A percentile compares a stretch with the other conserved stretches of the same genome.
These are phyloP conservation scores for Camponotus vicinus DNA, from an alignment of 1,140 invertebrate genomes.

Conservation along the genomic window DNA sequence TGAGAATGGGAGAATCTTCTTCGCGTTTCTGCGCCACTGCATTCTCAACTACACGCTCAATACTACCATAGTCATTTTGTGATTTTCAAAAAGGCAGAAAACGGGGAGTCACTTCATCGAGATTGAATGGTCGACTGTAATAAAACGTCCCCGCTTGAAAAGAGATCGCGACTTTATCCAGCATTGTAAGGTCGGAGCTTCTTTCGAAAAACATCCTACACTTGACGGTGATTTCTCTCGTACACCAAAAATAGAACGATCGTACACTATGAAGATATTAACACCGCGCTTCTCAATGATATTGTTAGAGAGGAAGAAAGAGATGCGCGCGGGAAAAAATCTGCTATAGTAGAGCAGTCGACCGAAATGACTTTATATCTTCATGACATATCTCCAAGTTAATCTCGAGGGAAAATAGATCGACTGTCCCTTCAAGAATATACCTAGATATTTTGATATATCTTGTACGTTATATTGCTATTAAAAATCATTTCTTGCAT, in stretches of 20 bases:
- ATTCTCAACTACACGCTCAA: slow-evolving; percentile 17
- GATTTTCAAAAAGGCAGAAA: slow-evolving; percentile 51
- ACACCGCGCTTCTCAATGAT: slow-evolving; percentile 35
- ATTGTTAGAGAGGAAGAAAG: slow-evolving; percentile 51
- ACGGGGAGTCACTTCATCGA: slow-evolving; percentile 50
- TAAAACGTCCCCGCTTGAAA: slow-evolving; percentile 67
- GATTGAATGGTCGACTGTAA: slow-evolving; percentile 65
- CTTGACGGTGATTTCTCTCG: slow-evolving; percentile 54
- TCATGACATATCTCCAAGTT: slow-evolving; percentile 51
- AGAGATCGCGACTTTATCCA: slow-evolving; percentile 51
- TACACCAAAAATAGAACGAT: slow-evolving; percentile 54
- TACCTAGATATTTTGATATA: not conserved
- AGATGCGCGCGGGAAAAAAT: slow-evolving; percentile 54
- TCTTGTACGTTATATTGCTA: not conserved
- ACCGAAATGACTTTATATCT: slow-evolving; percentile 66
- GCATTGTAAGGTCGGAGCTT: slow-evolving; percentile 45
- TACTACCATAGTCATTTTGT: slow-evolving; percentile 23
- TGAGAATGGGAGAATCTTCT: not conserved
- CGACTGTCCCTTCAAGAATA: slow-evolving; percentile 15
- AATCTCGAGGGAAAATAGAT: slow-evolving; percentile 53
- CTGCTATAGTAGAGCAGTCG: slow-evolving; percentile 67
- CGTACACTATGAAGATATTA: slow-evolving; percentile 55
- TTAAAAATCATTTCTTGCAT: slow-evolving; percentile 6
- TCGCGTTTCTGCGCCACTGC: slow-evolving; percentile 31
- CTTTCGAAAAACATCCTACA: slow-evolving; percentile 40